phyloP scores from a whole-genome alignment of 1,140 invertebrate species.

The Telenomus remus region DNA sequence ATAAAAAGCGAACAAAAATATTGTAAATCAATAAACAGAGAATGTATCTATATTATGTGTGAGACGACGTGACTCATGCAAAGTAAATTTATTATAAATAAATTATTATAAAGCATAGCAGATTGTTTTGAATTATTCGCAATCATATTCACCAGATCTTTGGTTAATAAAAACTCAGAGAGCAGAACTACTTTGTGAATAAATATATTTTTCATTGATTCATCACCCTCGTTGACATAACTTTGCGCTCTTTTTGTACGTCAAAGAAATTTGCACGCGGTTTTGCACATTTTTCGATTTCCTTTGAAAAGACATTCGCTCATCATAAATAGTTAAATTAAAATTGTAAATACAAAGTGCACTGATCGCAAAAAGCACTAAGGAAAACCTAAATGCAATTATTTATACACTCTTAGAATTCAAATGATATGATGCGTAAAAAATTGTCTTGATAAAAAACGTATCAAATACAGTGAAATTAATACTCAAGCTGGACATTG shows the following conservation, averaged over 20 bases:
- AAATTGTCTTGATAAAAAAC: constrained; percentile 13
- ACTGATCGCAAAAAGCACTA: neutral
- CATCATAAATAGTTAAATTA: constrained; percentile 15
- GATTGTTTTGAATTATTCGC: neutral
- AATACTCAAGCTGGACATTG: constrained; percentile 29
- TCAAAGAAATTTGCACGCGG: constrained; percentile 29
- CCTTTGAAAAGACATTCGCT: constrained; percentile 6
- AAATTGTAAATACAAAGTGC: constrained; percentile 11
- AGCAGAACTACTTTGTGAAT: constrained; percentile 26
- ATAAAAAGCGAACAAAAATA: constrained; percentile 19
- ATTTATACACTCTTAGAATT: constrained; percentile 3
- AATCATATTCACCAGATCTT: neutral
- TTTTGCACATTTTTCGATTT: constrained; percentile 8
- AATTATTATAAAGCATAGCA: constrained; percentile 69
- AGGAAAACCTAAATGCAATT: no score
- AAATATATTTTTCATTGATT: constrained; percentile 48
- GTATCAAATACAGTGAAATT: constrained; percentile 24
- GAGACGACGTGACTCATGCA: constrained; percentile 53
- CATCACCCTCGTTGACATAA: constrained; percentile 37
- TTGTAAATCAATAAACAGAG: constrained; percentile 68
- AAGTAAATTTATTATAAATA: constrained; percentile 74
- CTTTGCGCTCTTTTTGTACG: constrained; percentile 42
- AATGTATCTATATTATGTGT: constrained; percentile 66
- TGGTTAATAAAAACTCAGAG: neutral
- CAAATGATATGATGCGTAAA: constrained; percentile 8